Evolutionary conservation across 1,140 invertebrate species (phyloP), one percentile per base, ranked within the genome.

Genomic region (Anoplolepis gracilipes): DNA sequence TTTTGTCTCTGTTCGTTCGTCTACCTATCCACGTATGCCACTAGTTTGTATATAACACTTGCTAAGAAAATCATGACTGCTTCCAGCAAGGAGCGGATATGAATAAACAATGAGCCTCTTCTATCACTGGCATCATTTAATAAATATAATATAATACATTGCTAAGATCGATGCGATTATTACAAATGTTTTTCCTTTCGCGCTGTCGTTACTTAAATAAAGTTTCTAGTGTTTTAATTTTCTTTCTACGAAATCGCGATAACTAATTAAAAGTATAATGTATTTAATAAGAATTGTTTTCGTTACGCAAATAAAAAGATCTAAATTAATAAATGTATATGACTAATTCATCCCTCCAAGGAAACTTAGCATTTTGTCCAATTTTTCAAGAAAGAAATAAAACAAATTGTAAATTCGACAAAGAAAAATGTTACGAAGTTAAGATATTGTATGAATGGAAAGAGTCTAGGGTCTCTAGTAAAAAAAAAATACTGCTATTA

Each of bases 11-110:
- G 28, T 22, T 28, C 25, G 22, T n/a, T 73, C 30, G 36, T 84
- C 61, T 64, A 25, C 16, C n/a, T 53, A 76, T 76, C 25, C 70
- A 75, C 39, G 16, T 61, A 33, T 46, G 55, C 46, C 19, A 78
- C 16, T 22, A n/a, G 46, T 42, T 79, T 67, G 28, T 77, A 28
- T 77, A 65, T 77, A 25, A 22, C 28, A 42, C 49, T 36, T 57
- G 16, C 19, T 42, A 81, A 72, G 78, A 81, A 81, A 70, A 59
- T 81, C 36, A 81, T 42, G 49, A 3, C 28, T 42, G 11, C 25
- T 19, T 59, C 53, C 65, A 22, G 59, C 65, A 72, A 81, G 33
- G 46, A 49, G 5, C 16, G 36, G 13, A 72, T 82, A 42, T 72
- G 65, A 70, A 81, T 72, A 81, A 81, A 59, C 13, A 33, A 70